phyloP scores from a whole-genome alignment of 2,797 vertebrate species.

The Phoebastria nigripes region DNA sequence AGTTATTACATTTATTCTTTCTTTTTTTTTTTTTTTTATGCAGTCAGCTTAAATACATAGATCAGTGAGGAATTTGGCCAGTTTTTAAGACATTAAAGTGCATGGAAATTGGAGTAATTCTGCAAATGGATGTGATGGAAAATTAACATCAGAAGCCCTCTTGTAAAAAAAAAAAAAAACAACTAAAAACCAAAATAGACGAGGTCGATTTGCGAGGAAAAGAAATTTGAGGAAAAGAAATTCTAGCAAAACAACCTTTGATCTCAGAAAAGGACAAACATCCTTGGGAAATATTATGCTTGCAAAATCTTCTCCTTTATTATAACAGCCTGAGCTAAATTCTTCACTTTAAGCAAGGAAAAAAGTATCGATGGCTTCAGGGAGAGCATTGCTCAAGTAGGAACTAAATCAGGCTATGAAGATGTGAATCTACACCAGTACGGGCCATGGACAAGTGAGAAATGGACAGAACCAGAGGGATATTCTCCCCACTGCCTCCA shows the following conservation, averaged over 20 bases:
- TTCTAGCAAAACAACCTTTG: background rate
- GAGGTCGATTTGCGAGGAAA: background rate
- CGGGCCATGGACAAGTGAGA: accelerated
- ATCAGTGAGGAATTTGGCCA: background rate
- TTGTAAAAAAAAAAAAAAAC: background rate
- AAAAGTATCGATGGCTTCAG: background rate
- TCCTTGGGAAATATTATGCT: background rate
- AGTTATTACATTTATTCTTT: constrained; percentile 36
- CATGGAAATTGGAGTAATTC: background rate
- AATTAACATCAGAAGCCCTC: background rate
- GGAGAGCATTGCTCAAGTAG: background rate
- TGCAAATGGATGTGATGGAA: background rate
- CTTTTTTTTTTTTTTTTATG: background rate
- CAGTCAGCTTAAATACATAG: background rate
- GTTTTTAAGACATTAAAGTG: background rate
- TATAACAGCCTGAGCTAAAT: background rate
- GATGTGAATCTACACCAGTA: background rate
- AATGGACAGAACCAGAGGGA: background rate
- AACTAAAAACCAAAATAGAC: background rate
- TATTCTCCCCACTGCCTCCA: background rate
- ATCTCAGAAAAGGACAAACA: background rate
- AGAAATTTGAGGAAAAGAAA: background rate
- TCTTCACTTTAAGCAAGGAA: background rate
- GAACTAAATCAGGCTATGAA: background rate
- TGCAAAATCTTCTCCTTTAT: background rate